phyloP scores from a whole-genome alignment of 53 echinoderm and acorn worm species.

The Zoroaster sp. region DNA sequence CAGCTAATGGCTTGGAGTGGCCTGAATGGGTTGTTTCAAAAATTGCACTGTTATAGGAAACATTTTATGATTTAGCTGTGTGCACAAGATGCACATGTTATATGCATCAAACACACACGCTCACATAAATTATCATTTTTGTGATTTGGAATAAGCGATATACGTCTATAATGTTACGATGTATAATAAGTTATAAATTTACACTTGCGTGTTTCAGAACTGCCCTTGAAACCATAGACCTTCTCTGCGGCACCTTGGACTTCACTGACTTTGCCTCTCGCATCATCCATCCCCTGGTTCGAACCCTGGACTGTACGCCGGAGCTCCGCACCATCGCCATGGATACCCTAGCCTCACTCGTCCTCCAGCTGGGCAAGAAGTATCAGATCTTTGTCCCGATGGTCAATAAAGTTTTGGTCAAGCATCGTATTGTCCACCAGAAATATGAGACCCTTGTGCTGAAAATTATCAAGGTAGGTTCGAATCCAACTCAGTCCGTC shows the following conservation, averaged over 20 bases:
- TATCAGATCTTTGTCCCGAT: slow-evolving; percentile 97
- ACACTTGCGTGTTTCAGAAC: slow-evolving; percentile 51
- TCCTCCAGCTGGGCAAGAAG: slow-evolving; percentile 95
- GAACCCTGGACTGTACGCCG: slow-evolving; percentile 89
- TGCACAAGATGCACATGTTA: no score
- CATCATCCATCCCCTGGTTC: slow-evolving; percentile 94
- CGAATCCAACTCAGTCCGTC: no score
- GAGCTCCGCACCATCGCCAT: slow-evolving; percentile 86
- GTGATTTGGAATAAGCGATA: no score
- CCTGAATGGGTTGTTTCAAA: no score
- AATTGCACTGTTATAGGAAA: no score
- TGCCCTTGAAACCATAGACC: slow-evolving; percentile 89
- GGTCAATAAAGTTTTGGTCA: slow-evolving; percentile 91
- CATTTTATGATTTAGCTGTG: no score
- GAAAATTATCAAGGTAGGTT: slow-evolving; percentile 86
- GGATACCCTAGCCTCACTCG: slow-evolving; percentile 93
- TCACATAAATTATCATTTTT: no score
- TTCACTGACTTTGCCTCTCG: slow-evolving; percentile 97
- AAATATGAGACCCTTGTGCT: slow-evolving; percentile 93
- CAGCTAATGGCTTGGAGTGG: no score
- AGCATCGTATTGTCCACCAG: slow-evolving; percentile 88
- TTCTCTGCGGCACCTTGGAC: slow-evolving; percentile 90
- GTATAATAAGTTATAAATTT: no score
- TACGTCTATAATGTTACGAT: no score
- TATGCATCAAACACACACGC: no score